Conservation (phyloP, 2,113 vertebrate species). For the Mionectes macconnelli region DNA sequence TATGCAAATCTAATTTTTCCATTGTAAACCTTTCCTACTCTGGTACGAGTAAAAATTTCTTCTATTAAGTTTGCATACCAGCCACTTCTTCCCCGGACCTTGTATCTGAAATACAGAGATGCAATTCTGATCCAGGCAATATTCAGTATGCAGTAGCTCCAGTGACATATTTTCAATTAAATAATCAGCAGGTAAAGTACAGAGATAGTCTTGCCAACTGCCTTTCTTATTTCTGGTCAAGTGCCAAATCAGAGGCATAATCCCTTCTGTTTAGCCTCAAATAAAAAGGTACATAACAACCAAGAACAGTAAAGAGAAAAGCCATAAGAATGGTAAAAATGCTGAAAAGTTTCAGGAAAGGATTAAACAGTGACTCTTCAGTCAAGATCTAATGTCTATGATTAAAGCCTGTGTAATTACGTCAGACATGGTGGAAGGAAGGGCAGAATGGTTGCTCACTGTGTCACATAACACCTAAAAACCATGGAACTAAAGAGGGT, state of each 20-base stretch:
- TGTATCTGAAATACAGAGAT: not conserved
- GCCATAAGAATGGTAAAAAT: not conserved
- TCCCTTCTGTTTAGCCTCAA: not conserved
- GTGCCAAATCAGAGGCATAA: not conserved
- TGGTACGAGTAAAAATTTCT: not conserved
- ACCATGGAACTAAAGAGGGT: not conserved
- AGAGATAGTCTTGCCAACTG: not conserved
- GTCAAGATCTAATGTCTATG: not conserved
- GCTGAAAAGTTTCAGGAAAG: not conserved
- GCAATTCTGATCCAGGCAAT: not conserved
- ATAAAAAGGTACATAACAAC: not conserved
- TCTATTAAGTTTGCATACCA: not conserved
- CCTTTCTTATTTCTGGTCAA: not conserved
- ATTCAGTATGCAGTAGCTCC: not conserved
- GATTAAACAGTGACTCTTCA: not conserved
- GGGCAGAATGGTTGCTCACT: not conserved
- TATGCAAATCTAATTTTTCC: not conserved
- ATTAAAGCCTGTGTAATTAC: not conserved
- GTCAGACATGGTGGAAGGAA: not conserved
- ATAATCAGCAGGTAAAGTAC: not conserved
- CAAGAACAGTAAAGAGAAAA: not conserved
- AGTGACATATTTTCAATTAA: not conserved
- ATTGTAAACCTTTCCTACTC: not conserved
- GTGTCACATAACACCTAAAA: not conserved
- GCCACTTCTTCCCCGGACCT: not conserved